Evolutionary conservation across 2,888 invertebrate genomes (phyloP).

Genomic region (Leucania comma): DNA sequence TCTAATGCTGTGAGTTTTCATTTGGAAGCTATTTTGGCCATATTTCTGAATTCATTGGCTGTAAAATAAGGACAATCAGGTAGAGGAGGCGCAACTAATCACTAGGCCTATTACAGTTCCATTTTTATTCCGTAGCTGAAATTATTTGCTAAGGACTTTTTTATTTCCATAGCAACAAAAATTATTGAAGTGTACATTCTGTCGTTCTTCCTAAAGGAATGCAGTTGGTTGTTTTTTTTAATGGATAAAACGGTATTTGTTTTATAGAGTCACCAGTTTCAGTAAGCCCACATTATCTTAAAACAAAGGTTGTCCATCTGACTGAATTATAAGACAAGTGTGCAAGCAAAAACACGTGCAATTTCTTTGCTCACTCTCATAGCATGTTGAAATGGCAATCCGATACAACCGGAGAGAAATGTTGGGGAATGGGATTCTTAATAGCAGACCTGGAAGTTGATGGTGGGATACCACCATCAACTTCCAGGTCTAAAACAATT

Average conservation of each 20-base stretch:
- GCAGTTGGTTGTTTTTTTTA: neutral
- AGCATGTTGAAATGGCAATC: too few relatives aligned
- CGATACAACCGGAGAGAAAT: too few relatives aligned
- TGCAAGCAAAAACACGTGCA: too few relatives aligned
- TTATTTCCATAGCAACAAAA: too few relatives aligned
- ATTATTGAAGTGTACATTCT: too few relatives aligned
- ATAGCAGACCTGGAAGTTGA: too few relatives aligned
- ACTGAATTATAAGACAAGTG: too few relatives aligned
- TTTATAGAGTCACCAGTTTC: neutral
- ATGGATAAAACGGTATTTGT: neutral
- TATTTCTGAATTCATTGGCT: neutral
- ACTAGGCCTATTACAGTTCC: neutral
- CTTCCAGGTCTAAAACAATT: too few relatives aligned
- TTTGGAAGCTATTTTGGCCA: neutral
- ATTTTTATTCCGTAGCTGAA: neutral
- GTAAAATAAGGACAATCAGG: neutral
- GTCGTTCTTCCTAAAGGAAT: neutral
- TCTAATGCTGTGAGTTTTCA: slow-evolving; percentile 67
- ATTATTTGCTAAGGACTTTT: neutral
- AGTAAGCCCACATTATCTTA: neutral
- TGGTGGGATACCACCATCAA: too few relatives aligned
- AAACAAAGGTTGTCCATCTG: too few relatives aligned
- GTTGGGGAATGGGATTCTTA: too few relatives aligned
- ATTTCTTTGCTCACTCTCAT: too few relatives aligned
- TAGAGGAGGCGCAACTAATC: neutral